These are phyloP conservation scores for Lophotriccus pileatus DNA, from an alignment of 2,797 vertebrate genomes.

Conservation along the genomic window DNA sequence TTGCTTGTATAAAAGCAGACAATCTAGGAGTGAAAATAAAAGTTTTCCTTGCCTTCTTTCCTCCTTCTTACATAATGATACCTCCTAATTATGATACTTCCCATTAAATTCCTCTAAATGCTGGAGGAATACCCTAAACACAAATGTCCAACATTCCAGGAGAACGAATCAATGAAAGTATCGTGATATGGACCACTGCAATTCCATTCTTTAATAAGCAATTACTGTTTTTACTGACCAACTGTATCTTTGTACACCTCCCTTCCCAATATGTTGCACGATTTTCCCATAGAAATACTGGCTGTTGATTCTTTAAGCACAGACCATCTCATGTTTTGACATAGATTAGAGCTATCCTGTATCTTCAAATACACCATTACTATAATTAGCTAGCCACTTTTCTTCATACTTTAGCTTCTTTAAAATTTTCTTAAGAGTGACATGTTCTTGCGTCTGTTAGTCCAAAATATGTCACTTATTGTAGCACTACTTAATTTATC, in stretches of 20 bases:
- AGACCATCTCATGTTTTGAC: not conserved
- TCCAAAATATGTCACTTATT: not conserved
- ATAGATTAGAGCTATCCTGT: not conserved
- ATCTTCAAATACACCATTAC: not conserved
- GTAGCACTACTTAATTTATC: not conserved
- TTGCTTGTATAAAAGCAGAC: not conserved
- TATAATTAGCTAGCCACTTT: not conserved
- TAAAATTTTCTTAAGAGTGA: not conserved
- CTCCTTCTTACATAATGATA: not conserved
- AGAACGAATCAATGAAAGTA: not conserved
- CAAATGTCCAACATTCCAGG: not conserved
- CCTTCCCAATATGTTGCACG: not conserved
- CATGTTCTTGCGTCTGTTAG: not conserved
- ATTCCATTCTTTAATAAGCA: not conserved
- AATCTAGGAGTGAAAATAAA: not conserved
- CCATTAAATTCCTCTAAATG: not conserved
- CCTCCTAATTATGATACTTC: not conserved
- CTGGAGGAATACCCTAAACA: not conserved
- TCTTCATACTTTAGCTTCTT: not conserved
- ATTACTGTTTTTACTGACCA: not conserved
- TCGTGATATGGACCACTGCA: not conserved
- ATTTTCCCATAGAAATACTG: not conserved
- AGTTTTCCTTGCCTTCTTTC: not conserved
- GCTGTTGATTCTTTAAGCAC: not conserved
- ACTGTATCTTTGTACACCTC: not conserved